A percentile compares a stretch with the other conserved stretches of the same genome.
These are phyloP conservation scores for Gasterosteus aculeatus DNA, from an alignment of 2,113 vertebrate species.

Conservation along the genomic window DNA sequence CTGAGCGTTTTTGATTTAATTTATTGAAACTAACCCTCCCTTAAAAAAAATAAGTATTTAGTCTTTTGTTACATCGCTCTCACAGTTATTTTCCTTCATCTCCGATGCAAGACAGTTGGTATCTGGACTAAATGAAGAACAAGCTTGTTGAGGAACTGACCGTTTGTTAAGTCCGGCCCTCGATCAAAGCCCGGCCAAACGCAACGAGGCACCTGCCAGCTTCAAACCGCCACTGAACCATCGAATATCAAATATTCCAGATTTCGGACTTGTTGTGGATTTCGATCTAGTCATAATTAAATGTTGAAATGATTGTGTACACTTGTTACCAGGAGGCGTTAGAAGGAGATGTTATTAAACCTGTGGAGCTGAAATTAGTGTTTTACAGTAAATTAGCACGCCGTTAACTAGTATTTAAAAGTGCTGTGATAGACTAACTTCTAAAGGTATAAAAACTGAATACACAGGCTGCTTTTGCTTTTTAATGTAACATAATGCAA, in stretches of 20 bases:
- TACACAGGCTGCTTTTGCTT: not conserved
- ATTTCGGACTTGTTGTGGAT: too few relatives aligned
- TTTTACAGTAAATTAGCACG: not conserved
- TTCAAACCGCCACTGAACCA: too few relatives aligned
- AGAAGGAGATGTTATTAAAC: not conserved
- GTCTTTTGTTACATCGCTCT: constrained; percentile 8
- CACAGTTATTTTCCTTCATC: not conserved
- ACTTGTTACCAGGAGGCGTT: not conserved
- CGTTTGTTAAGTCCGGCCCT: not conserved
- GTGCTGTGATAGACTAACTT: too few relatives aligned
- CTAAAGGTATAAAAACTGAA: not conserved
- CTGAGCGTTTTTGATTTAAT: constrained; percentile 23
- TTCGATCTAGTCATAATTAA: too few relatives aligned
- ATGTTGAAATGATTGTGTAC: not conserved
- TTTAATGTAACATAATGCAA: not conserved
- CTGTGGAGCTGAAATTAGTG: not conserved
- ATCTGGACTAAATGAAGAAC: not conserved
- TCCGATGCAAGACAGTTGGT: not conserved
- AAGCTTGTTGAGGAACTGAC: not conserved
- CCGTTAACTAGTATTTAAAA: not conserved
- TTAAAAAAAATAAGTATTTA: constrained; percentile 2
- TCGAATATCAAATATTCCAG: too few relatives aligned
- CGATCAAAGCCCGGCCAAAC: not conserved
- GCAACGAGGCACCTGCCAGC: not conserved
- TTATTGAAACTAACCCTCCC: constrained; percentile 4